These are phyloP conservation scores for Suncus etruscus DNA, from an alignment of 2,113 vertebrate genomes.

Conservation along the genomic window DNA sequence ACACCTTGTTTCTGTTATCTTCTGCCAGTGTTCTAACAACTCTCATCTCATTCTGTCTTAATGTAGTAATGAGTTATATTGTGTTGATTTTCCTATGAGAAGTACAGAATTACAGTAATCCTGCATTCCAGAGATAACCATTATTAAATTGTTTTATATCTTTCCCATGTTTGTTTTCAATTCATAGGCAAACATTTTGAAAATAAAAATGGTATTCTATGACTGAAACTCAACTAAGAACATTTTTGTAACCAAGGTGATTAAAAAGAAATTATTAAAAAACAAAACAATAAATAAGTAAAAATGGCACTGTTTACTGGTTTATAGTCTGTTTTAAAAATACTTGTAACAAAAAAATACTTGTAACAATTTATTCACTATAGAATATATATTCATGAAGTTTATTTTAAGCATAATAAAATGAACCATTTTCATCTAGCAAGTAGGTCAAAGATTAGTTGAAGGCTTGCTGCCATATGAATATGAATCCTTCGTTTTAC, in stretches of 20 bases:
- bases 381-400: too few relatives aligned
- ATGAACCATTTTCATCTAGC: not conserved
- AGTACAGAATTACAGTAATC: slow-evolving; percentile 26
- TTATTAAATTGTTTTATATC: not conserved
- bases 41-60: slow-evolving; percentile 55
- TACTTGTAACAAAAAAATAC: not conserved
- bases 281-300: too few relatives aligned
- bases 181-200: not conserved
- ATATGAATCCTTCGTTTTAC: not conserved
- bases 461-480: not conserved
- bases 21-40: slow-evolving; percentile 1
- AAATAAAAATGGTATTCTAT: not conserved
- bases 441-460: not conserved
- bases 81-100: slow-evolving; percentile 44
- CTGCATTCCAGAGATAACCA: not conserved
- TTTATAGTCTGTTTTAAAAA: not conserved
- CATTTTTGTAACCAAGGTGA: too few relatives aligned
- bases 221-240: too few relatives aligned
- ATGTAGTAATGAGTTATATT: slow-evolving; percentile 54
- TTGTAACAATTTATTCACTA: not conserved
- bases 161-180: not conserved
- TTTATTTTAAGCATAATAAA: too few relatives aligned
- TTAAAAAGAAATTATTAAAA: not conserved
- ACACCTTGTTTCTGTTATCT: slow-evolving; percentile 56
- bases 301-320: not conserved